Base-by-base conservation (phyloP, 2,113 vertebrate species). In the Thunnus thynnus region DNA sequence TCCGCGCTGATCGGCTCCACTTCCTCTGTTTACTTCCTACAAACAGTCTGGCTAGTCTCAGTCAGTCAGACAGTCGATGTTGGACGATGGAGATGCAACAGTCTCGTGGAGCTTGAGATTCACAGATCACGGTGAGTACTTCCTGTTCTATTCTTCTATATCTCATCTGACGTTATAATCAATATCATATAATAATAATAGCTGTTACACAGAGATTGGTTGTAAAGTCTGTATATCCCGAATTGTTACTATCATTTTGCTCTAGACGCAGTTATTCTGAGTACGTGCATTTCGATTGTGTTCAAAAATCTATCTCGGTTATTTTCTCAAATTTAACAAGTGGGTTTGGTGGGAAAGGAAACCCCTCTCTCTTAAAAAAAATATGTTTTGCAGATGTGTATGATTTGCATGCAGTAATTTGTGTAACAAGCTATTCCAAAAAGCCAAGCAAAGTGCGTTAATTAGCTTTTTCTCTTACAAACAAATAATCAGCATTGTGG, bases 1-100 rank as follows among this genome's bases (percentile, higher is more conserved):
- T 16, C 50, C 72, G 36, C 60, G 1, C 13, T 2, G 11, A 9
- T 12, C 48, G 18, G 2, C 20, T 10, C 2, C 55, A 77, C 67
- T 88, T 86, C 86, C 85, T 65, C 41, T 89, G 79, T 76, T 86
- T 88, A 79, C 84, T 89, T 91, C 81, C 79, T 68, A n/a, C 55
- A 56, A 30, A 72, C 17, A 8, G 9, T 1, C 50, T 20, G 30
- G 41, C 3, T 8, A 20, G 1, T 1, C 2, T 16, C 9, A n/a
- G 13, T 2, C 30, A 2, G 2, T 7, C 17, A 48, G 18, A 17
- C 7, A 41, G 36, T 16, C 55, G 2, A 13, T 6, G 17, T 11
- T 3, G 41, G 55, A 67, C 54, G 0, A 85, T 85, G 86, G 16
- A 54, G 46, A 73, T 56, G 55, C 25, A 13, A 8, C 27, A 14